Conservation (phyloP, 1,140 invertebrate species). For the Drosophila lacteicornis region DNA sequence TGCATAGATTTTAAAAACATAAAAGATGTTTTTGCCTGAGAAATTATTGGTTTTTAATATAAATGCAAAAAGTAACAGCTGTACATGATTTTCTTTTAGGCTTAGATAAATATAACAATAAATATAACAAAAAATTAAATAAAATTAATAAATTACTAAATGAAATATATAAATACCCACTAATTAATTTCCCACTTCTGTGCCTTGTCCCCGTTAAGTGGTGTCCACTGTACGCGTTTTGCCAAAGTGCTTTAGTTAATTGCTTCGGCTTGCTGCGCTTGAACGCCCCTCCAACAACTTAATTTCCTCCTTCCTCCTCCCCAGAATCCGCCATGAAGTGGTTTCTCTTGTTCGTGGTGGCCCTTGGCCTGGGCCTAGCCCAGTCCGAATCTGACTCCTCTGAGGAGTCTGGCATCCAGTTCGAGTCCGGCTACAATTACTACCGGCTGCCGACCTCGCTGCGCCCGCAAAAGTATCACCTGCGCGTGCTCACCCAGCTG, state of each 20-base stretch:
- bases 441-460: constrained; percentile 89
- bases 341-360: constrained; percentile 51
- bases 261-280: constrained; percentile 35
- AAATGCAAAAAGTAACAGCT: too few species aligned
- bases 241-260: constrained; percentile 67
- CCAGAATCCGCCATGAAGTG: constrained; percentile 62
- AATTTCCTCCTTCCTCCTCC: constrained; percentile 8
- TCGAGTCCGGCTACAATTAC: constrained; percentile 54
- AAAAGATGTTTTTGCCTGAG: too few species aligned
- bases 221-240: constrained; percentile 17
- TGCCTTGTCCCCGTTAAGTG: not conserved
- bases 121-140: too few species aligned
- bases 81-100: too few species aligned
- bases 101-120: too few species aligned
- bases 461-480: constrained; percentile 89
- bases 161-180: not conserved
- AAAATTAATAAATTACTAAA: too few species aligned
- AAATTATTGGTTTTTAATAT: too few species aligned
- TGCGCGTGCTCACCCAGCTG: constrained; percentile 87
- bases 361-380: constrained; percentile 52
- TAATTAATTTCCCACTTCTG: not conserved
- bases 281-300: constrained; percentile 14
- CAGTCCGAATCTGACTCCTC: not conserved
- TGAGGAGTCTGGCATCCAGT: constrained; percentile 2
- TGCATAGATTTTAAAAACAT: too few species aligned